Evolutionary conservation across 2,888 invertebrate genomes (phyloP).

Genomic region (Chrysolina americana): DNA sequence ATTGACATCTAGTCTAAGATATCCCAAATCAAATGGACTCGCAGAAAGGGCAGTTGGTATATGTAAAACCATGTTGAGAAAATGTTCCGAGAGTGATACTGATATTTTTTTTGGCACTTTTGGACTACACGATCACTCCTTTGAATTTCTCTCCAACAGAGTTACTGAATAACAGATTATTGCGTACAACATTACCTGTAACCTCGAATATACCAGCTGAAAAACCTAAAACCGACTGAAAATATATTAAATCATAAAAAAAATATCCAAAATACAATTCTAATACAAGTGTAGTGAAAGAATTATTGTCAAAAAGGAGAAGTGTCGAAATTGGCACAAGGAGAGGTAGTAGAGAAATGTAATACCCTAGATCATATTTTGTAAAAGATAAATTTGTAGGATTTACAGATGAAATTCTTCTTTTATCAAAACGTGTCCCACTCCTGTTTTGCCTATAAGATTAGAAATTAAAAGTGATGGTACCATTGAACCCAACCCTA

Average conservation of each 20-base stretch:
- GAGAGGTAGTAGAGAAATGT: constrained; percentile 32
- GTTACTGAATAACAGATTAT: constrained; percentile 32
- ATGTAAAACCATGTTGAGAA: too few species aligned
- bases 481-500: constrained; percentile 12
- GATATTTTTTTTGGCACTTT: too few species aligned
- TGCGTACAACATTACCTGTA: constrained; percentile 33
- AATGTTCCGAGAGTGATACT: too few species aligned
- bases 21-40: too few species aligned
- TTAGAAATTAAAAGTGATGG: not conserved
- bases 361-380: constrained; percentile 32
- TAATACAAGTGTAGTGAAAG: constrained; percentile 32
- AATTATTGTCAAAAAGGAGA: constrained; percentile 37
- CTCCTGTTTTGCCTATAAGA: constrained; percentile 12
- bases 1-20: too few species aligned
- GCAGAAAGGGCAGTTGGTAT: too few species aligned
- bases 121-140: too few species aligned
- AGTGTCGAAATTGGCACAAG: constrained; percentile 35
- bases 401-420: constrained; percentile 33
- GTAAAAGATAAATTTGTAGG: constrained; percentile 31
- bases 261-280: constrained; percentile 2
- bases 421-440: constrained; percentile 33
- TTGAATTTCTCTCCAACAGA: too few species aligned
- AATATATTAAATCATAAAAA: not conserved
- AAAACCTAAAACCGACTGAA: constrained; percentile 9
- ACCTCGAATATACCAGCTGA: not conserved